Conservation (phyloP, 1,140 invertebrate genomes). For the Eulimnadia texana region DNA sequence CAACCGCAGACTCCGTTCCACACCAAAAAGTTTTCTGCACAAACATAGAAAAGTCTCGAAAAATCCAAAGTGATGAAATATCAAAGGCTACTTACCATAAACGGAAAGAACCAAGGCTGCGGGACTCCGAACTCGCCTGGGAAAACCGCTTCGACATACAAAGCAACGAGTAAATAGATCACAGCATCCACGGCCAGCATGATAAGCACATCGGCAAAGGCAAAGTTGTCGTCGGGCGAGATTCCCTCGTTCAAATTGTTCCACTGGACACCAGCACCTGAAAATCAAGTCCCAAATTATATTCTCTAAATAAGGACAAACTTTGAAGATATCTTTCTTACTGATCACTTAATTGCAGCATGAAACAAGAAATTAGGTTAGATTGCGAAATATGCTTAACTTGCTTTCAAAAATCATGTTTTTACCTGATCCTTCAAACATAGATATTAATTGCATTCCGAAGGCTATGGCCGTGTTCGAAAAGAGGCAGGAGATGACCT, state of each 20-base stretch:
- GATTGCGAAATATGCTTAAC: too few relatives aligned
- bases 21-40: constrained; percentile 22
- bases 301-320: constrained; percentile 11
- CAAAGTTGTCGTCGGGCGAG: constrained; percentile 53
- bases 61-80: constrained; percentile 7
- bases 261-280: constrained; percentile 57
- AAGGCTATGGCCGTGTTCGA: constrained; percentile 62
- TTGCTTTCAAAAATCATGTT: too few relatives aligned
- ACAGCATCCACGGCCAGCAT: constrained; percentile 48
- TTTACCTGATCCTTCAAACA: constrained; percentile 47
- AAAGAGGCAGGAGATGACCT: constrained; percentile 43
- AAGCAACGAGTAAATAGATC: constrained; percentile 47
- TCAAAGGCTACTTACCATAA: constrained; percentile 32
- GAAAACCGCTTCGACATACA: constrained; percentile 51
- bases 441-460: constrained; percentile 47
- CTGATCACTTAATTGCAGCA: too few relatives aligned
- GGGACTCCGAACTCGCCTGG: constrained; percentile 54
- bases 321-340: constrained; percentile 13
- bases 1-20: constrained; percentile 22
- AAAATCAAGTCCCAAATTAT: not conserved
- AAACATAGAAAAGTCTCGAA: not conserved
- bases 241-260: constrained; percentile 46
- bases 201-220: constrained; percentile 44
- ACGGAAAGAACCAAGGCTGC: constrained; percentile 56
- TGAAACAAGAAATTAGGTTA: too few relatives aligned